Evolutionary conservation across 1,140 invertebrate genomes (phyloP).

Genomic region (Glossosoma conforme): DNA sequence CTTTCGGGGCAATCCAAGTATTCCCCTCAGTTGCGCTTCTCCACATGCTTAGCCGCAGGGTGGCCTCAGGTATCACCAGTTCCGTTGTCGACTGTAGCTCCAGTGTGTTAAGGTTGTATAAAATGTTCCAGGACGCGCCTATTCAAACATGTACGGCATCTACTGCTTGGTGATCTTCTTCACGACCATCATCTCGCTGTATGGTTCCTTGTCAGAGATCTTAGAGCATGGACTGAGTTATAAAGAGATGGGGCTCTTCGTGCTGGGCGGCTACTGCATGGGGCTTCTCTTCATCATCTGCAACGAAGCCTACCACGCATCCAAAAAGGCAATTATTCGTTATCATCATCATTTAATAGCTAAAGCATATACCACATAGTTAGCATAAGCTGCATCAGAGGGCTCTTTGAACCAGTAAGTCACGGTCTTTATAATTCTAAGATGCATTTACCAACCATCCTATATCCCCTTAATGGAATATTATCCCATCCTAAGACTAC

Average conservation of each 20-base stretch:
- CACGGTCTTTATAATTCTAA: too few relatives aligned
- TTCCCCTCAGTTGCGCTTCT: too few relatives aligned
- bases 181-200: conserved; percentile 62
- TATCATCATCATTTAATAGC: too few relatives aligned
- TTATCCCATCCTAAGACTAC: too few relatives aligned
- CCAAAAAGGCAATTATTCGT: conserved; percentile 51
- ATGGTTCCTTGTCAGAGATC: conserved; percentile 62
- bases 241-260: conserved; percentile 62
- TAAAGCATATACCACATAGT: too few relatives aligned
- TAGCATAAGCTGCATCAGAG: too few relatives aligned
- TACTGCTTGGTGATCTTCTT: conserved; percentile 65
- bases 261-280: conserved; percentile 64
- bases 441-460: too few relatives aligned
- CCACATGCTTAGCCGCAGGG: too few relatives aligned
- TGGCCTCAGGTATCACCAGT: neutral
- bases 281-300: conserved; percentile 61
- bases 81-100: too few relatives aligned
- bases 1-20: too few relatives aligned
- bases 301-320: conserved; percentile 63
- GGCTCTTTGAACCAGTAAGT: too few relatives aligned
- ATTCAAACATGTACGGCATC: conserved; percentile 66
- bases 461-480: too few relatives aligned
- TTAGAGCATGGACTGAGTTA: conserved; percentile 62
- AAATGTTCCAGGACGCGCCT: conserved; percentile 52
- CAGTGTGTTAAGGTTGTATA: neutral